Evolutionary conservation across 2,113 vertebrate species (phyloP), one percentile per base, ranked within the genome.

Genomic region (Cynopterus brachyotis): DNA sequence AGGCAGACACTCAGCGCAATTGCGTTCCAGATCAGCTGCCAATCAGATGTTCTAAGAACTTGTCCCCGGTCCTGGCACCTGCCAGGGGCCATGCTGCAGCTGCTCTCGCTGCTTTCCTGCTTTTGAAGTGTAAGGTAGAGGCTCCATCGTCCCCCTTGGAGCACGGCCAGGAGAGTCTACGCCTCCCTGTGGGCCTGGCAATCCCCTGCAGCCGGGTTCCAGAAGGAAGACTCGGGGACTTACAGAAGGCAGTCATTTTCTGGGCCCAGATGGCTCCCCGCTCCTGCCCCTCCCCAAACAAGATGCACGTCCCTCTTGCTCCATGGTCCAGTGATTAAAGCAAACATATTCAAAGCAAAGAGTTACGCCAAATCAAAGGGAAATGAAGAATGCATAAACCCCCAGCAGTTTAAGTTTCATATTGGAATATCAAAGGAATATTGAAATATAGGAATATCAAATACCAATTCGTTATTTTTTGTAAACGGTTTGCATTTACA

Each of bases 361-460:
- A 97, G 92, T 88, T 92, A 79, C 32, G 88, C 84, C 66, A 96
- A 98, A 98, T 98, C 98, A 98, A 98, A 98, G 98, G 94, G 0
- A 7, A 83, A 47, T 9, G 15, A 96, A 98, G 98, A 98, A 98
- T 98, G 98, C 98, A 98, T 98, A 98, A 98, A 99, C 98, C 98
- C 98, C 98, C 98, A 98, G 96, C 95, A 98, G 97, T 98, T 98
- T 98, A 95, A 96, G 90, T 99, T 99, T 99, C 98, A 98, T 97
- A 97, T 98, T 96, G 97, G 96, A 98, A 98, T 99, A 98, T 98
- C 98, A 99, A 99, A 99, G 98, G 98, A 98, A 98, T 98, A 98
- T 98, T 98, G 98, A 98, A 98, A 98, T 98, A 98, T 94, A 98
- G 98, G 97, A 98, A 98, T 98, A 98, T 98, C 89, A 87, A 98